Percentiles rank a stretch among this genome's conserved stretches.
phyloP scores from a whole-genome alignment of 2,113 vertebrate genomes.

The Forbesichthys papilliferus region DNA sequence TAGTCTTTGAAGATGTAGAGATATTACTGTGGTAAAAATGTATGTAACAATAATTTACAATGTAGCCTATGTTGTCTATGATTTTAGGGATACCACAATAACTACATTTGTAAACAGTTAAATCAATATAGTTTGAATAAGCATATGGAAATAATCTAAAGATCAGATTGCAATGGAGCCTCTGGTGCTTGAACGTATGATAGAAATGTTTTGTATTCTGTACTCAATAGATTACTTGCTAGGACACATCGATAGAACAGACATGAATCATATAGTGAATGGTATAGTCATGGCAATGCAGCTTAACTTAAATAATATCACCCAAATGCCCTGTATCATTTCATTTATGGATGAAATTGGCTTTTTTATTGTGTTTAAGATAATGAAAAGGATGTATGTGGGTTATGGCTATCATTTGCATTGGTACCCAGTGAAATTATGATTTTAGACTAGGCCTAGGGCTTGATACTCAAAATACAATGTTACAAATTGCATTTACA shows the following conservation, averaged over 20 bases:
- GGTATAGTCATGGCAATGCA: not conserved
- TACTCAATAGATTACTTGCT: too few species aligned
- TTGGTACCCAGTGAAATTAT: not conserved
- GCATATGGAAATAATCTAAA: too few species aligned
- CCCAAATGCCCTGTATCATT: not conserved
- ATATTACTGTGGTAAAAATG: too few species aligned
- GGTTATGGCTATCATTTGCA: not conserved
- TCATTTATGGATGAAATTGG: not conserved
- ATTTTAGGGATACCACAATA: too few species aligned
- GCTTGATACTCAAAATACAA: slow-evolving; percentile 16
- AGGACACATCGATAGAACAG: not conserved
- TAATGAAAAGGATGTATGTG: not conserved
- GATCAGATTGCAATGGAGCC: too few species aligned
- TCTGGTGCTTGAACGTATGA: too few species aligned
- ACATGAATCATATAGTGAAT: not conserved
- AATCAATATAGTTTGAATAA: too few species aligned
- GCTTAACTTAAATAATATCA: not conserved
- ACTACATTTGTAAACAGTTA: too few species aligned
- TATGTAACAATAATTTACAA: too few species aligned
- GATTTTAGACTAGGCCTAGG: not conserved
- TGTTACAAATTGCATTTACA: slow-evolving; percentile 46
- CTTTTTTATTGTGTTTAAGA: not conserved
- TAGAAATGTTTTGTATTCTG: too few species aligned
- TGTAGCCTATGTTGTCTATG: too few species aligned
- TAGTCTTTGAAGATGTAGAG: too few species aligned